Evolutionary conservation across 2,113 vertebrate species (phyloP).

Genomic region (Rhinolophus ferrumequinum): DNA sequence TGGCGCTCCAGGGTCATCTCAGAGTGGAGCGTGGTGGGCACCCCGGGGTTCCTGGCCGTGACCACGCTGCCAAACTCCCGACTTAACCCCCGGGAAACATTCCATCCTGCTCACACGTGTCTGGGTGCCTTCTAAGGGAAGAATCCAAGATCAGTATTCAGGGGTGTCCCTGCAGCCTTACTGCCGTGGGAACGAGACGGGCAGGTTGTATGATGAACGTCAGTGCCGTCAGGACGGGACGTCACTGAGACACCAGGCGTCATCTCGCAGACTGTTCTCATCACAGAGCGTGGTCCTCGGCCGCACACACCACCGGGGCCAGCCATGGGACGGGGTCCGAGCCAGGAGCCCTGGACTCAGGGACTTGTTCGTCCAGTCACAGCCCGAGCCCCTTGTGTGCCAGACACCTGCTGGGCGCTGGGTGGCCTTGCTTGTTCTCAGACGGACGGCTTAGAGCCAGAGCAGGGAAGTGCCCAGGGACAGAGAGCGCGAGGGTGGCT

Average conservation of each 20-base stretch:
- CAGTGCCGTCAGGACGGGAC: fast-evolving
- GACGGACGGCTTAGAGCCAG: too few species aligned
- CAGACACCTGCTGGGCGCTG: not conserved
- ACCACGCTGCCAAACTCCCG: not conserved
- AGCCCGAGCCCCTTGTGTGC: too few species aligned
- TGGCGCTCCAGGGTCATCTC: not conserved
- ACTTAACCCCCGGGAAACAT: fast-evolving
- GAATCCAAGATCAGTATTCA: not conserved
- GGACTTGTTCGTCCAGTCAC: not conserved
- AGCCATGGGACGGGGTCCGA: not conserved
- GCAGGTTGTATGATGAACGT: fast-evolving
- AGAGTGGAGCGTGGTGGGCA: too few species aligned
- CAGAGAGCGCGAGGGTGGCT: not conserved
- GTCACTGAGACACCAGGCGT: fast-evolving
- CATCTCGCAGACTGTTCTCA: not conserved
- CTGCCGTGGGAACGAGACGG: fast-evolving
- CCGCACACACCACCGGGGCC: fast-evolving
- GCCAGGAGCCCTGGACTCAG: not conserved
- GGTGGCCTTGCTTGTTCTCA: not conserved
- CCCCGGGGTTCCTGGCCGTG: fast-evolving
- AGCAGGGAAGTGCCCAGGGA: fast-evolving
- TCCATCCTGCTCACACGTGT: fast-evolving
- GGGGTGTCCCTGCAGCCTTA: not conserved
- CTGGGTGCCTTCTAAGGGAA: not conserved
- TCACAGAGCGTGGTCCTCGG: not conserved